Evolutionary conservation across 2,888 invertebrate genomes (phyloP), one percentile per base, ranked within the genome.

Genomic region (Phaedon cochleariae): DNA sequence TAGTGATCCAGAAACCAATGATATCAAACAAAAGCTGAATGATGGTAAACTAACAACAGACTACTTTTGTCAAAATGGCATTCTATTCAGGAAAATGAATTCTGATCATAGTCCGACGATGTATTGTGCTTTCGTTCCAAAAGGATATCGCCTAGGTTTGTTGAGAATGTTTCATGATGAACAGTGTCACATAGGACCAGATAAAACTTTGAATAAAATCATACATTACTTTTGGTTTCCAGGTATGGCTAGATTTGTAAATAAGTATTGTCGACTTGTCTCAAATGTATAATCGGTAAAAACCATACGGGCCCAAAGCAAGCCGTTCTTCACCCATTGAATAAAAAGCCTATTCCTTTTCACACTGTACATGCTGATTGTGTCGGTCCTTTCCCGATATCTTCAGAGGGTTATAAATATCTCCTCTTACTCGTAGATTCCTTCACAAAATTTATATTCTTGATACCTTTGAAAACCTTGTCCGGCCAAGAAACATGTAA

Each of bases 191-290:
- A 31, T 71, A 3, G 68, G 71, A 15, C 45, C 59, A 0, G 58
- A 68, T 10, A 68, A 65, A 34, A 59, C 62, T 6, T 45, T 64
- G 7, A 60, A 60, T 12, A 26, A 26, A 26, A 26, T 26, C 4
- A 26, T 26, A 5, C 62, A 68, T 41, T 62, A 62, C 53, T 65
- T 65, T 55, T 65, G 68, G 68, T 68, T 68, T 46, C 64, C 64
- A 1, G 49, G 52, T 10, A 52, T 55, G 45, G 59, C 58, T 1
- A 31, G n/a, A n/a, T n/a, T n/a, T n/a, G n/a, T n/a, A n/a, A n/a
- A n/a, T n/a, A n/a, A n/a, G n/a, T n/a, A n/a, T n/a, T n/a, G n/a
- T n/a, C n/a, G n/a, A n/a, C n/a, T n/a, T n/a, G n/a, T n/a, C n/a
- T n/a, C n/a, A n/a, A n/a, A n/a, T n/a, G n/a, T n/a, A n/a, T n/a